Evolutionary conservation across 2,888 invertebrate species (phyloP).

Genomic region (Epinotia brunnichana): DNA sequence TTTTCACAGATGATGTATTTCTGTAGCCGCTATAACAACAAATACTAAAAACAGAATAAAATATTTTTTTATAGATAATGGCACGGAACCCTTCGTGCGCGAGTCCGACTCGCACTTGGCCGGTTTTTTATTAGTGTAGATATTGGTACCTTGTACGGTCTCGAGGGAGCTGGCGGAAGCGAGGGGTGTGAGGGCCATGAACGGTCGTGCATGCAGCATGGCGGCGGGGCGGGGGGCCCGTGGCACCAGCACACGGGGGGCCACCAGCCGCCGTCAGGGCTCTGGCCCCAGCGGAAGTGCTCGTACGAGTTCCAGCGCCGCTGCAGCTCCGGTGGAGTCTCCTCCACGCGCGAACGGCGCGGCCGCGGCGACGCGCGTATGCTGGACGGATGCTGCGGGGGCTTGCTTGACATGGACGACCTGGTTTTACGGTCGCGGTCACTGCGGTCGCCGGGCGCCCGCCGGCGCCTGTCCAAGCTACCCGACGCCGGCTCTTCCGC

Average conservation of each 20-base stretch:
- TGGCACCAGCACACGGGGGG: slow-evolving; percentile 80
- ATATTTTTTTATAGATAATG: too few relatives aligned
- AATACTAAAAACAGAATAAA: too few relatives aligned
- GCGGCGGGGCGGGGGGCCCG: slow-evolving; percentile 74
- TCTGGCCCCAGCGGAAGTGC: slow-evolving; percentile 81
- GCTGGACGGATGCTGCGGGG: slow-evolving; percentile 76
- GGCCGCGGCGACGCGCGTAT: slow-evolving; percentile 74
- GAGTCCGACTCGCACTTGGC: too few relatives aligned
- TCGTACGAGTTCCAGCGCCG: slow-evolving; percentile 83
- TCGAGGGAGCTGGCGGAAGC: slow-evolving; percentile 66
- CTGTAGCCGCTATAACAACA: too few relatives aligned
- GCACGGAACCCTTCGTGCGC: too few relatives aligned
- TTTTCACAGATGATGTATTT: too few relatives aligned
- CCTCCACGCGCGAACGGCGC: slow-evolving; percentile 69
- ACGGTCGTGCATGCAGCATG: slow-evolving; percentile 79
- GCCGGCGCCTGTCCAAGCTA: slow-evolving; percentile 84
- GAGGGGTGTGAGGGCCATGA: slow-evolving; percentile 80
- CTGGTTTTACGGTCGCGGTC: slow-evolving; percentile 87
- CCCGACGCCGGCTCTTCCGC: slow-evolving; percentile 71
- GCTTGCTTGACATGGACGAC: slow-evolving; percentile 83
- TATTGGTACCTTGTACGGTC: slow-evolving; percentile 74
- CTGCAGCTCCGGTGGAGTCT: slow-evolving; percentile 74
- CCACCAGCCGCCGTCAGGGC: slow-evolving; percentile 76
- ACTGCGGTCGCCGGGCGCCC: slow-evolving; percentile 77
- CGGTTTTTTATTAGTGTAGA: too few relatives aligned